Evolutionary conservation across 2,113 vertebrate genomes (phyloP).

Genomic region (Chrysochloris asiatica): DNA sequence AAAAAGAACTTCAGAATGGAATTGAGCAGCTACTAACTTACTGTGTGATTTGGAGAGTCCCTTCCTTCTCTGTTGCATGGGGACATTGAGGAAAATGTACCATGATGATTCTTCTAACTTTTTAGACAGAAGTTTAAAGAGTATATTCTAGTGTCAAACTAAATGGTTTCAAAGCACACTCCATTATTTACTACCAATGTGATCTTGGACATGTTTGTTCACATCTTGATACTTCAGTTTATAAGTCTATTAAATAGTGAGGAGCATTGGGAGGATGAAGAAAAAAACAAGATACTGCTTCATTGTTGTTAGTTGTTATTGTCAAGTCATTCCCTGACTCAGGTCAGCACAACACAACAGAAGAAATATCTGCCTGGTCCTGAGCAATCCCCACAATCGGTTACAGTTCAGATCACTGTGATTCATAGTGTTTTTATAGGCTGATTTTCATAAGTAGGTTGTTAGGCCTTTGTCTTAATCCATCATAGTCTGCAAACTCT

Average conservation of each 20-base stretch:
- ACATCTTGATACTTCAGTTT: neutral
- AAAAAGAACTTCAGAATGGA: neutral
- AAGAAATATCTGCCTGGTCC: too few species aligned
- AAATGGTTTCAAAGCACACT: neutral
- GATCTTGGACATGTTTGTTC: too few species aligned
- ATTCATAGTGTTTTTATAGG: too few species aligned
- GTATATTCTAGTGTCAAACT: neutral
- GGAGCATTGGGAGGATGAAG: too few species aligned
- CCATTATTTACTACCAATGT: neutral
- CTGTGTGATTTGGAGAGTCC: neutral
- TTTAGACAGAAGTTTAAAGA: neutral
- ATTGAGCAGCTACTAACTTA: neutral
- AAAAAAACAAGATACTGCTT: neutral
- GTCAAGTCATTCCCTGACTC: too few species aligned
- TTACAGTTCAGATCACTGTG: too few species aligned
- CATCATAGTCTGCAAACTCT: neutral
- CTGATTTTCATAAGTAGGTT: too few species aligned
- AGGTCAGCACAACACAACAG: too few species aligned
- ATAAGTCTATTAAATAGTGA: neutral
- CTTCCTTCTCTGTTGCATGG: neutral
- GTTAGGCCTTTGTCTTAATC: too few species aligned
- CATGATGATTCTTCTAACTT: neutral
- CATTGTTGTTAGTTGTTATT: too few species aligned
- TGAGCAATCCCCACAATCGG: too few species aligned
- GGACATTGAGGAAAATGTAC: neutral